phyloP scores from a whole-genome alignment of 1,140 invertebrate species.

The Orius insidiosus region DNA sequence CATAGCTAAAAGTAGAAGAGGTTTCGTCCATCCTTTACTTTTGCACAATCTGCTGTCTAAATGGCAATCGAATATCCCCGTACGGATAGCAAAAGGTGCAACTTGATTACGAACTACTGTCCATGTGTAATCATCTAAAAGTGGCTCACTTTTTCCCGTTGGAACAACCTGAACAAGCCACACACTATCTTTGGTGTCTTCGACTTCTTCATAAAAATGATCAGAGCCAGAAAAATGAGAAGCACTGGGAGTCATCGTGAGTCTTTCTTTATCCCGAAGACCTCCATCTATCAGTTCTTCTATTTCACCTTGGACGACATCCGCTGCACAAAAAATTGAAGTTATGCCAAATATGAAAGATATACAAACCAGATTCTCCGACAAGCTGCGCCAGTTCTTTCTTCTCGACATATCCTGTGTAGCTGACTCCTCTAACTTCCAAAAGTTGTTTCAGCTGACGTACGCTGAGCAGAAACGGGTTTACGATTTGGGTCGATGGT shows the following conservation, averaged over 20 bases:
- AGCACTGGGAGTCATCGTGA: conserved; percentile 17
- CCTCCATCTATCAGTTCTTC: conserved; percentile 15
- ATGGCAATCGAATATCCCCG: conserved; percentile 31
- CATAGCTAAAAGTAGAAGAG: conserved; percentile 30
- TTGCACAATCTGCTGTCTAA: conserved; percentile 30
- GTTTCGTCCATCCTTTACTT: conserved; percentile 28
- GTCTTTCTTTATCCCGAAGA: background rate
- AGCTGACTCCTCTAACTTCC: conserved; percentile 32
- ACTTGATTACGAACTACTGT: conserved; percentile 26
- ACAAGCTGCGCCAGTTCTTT: conserved; percentile 30
- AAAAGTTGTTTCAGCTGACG: conserved; percentile 32
- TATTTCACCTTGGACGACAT: conserved; percentile 21
- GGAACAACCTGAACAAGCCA: conserved; percentile 33
- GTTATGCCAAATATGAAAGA: background rate
- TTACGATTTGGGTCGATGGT: conserved; percentile 23
- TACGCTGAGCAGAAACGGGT: conserved; percentile 32
- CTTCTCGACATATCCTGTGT: conserved; percentile 32
- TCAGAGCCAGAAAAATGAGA: conserved; percentile 31
- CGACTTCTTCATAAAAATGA: conserved; percentile 34
- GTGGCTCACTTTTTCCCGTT: conserved; percentile 14
- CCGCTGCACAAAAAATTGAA: conserved; percentile 15
- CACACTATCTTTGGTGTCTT: conserved; percentile 38
- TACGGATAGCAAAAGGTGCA: conserved; percentile 30
- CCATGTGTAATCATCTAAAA: conserved; percentile 27
- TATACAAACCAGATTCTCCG: conserved; percentile 27